These are phyloP conservation scores for Ciconia maguari DNA, from an alignment of 2,113 vertebrate genomes.

Conservation along the genomic window DNA sequence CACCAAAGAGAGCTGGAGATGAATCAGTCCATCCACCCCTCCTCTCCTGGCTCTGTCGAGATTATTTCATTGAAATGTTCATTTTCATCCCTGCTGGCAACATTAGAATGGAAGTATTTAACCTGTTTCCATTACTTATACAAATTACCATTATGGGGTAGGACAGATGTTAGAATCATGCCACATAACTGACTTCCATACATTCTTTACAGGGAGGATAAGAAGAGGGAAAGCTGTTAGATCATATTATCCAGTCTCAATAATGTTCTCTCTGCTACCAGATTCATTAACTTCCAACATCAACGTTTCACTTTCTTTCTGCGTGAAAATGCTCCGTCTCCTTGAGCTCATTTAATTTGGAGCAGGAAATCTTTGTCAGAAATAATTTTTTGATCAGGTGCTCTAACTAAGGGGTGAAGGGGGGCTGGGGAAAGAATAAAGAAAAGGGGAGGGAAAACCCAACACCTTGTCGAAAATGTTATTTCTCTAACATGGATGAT, in stretches of 20 bases:
- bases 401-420: slow-evolving; percentile 55
- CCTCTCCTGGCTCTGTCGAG: slow-evolving; percentile 57
- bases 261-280: slow-evolving; percentile 56
- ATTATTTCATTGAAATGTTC: slow-evolving; percentile 73
- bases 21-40: slow-evolving; percentile 60
- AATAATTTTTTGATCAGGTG: slow-evolving; percentile 76
- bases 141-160: slow-evolving; percentile 72
- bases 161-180: slow-evolving; percentile 72
- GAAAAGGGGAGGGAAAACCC: slow-evolving; percentile 45
- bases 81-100: slow-evolving; percentile 74
- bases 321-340: slow-evolving; percentile 48
- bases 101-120: slow-evolving; percentile 76
- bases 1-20: slow-evolving; percentile 58
- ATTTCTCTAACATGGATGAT: slow-evolving; percentile 76
- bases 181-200: slow-evolving; percentile 64
- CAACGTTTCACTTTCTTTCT: slow-evolving; percentile 55
- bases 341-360: slow-evolving; percentile 71
- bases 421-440: slow-evolving; percentile 45
- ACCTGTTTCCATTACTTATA: slow-evolving; percentile 78
- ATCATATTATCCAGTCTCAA: slow-evolving; percentile 60
- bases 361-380: slow-evolving; percentile 67
- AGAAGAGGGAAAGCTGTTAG: slow-evolving; percentile 60
- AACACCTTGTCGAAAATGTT: slow-evolving; percentile 74
- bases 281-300: slow-evolving; percentile 69
- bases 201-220: slow-evolving; percentile 54